phyloP scores from a whole-genome alignment of 2,888 invertebrate genomes.

The Syritta pipiens region DNA sequence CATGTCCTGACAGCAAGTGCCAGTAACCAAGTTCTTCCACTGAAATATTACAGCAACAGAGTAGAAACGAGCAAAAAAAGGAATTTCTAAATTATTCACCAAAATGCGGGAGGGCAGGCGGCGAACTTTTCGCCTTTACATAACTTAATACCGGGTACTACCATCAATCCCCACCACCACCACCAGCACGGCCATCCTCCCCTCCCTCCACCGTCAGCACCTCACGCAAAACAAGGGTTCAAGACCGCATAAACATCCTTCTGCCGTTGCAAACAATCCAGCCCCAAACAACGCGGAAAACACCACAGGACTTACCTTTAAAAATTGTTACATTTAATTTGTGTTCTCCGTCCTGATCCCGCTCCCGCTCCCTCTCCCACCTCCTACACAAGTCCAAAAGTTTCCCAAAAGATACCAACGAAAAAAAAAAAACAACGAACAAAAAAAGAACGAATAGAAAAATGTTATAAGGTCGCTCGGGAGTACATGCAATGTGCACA shows the following conservation, averaged over 20 bases:
- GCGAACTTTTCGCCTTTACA: constrained; percentile 67
- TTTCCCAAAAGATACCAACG: constrained; percentile 30
- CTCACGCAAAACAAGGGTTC: constrained; percentile 59
- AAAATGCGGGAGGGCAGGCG: constrained; percentile 57
- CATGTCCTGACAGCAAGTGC: constrained; percentile 66
- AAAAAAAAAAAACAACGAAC: background rate
- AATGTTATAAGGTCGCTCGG: constrained; percentile 48
- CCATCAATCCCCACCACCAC: constrained; percentile 27
- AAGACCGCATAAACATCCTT: constrained; percentile 64
- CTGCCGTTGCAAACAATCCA: constrained; percentile 54
- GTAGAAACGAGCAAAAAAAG: constrained; percentile 24
- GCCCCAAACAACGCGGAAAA: constrained; percentile 61
- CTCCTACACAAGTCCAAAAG: constrained; percentile 29
- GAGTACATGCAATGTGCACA: constrained; percentile 65
- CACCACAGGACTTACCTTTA: constrained; percentile 62
- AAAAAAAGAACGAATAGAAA: constrained; percentile 21
- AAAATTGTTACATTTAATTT: constrained; percentile 66
- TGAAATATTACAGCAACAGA: constrained; percentile 51
- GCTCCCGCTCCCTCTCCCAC: background rate
- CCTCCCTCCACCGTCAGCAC: too few species aligned
- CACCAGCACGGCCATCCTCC: background rate
- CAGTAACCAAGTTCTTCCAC: constrained; percentile 55
- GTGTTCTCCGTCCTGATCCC: constrained; percentile 32
- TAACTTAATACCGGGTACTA: constrained; percentile 55
- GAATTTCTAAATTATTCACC: constrained; percentile 68